phyloP scores from a whole-genome alignment of 1,140 invertebrate species.

The Nomia melanderi region DNA sequence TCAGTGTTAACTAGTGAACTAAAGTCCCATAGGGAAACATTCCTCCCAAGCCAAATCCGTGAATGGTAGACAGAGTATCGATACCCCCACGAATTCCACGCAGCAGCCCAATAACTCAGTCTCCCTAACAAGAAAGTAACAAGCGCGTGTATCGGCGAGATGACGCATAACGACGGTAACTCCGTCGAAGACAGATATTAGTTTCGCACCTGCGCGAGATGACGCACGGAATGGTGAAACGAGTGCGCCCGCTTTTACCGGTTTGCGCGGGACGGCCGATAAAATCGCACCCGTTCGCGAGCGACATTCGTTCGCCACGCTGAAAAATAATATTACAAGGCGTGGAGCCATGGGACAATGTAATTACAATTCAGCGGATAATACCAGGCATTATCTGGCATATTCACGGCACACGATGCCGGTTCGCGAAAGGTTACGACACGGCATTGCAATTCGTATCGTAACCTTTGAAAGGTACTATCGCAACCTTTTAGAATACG shows the following conservation, averaged over 20 bases:
- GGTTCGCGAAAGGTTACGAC: slow-evolving; percentile 61
- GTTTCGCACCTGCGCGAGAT: slow-evolving; percentile 33
- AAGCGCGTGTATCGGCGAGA: neutral
- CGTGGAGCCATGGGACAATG: slow-evolving; percentile 21
- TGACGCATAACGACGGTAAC: slow-evolving; percentile 9
- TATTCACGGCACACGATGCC: slow-evolving; percentile 23
- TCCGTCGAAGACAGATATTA: slow-evolving; percentile 16
- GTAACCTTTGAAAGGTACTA: slow-evolving; percentile 58
- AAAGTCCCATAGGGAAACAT: too few species aligned
- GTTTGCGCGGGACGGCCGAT: slow-evolving; percentile 13
- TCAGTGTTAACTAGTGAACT: too few species aligned
- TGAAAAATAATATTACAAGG: slow-evolving; percentile 30
- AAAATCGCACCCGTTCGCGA: slow-evolving; percentile 11
- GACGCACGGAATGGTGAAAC: slow-evolving; percentile 28
- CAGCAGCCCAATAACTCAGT: neutral
- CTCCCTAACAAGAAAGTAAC: neutral
- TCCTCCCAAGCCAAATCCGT: neutral
- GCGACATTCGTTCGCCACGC: neutral
- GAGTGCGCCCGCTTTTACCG: slow-evolving; percentile 19
- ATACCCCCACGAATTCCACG: too few species aligned
- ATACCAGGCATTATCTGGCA: slow-evolving; percentile 55
- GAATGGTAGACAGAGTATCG: too few species aligned
- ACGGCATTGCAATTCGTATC: slow-evolving; percentile 60
- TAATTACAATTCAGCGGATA: slow-evolving; percentile 59
- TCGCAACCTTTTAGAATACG: slow-evolving; percentile 58